A percentile compares a stretch with the other conserved stretches of the same genome.
phyloP scores from a whole-genome alignment of 2,888 invertebrate species.

The Alitta virens region DNA sequence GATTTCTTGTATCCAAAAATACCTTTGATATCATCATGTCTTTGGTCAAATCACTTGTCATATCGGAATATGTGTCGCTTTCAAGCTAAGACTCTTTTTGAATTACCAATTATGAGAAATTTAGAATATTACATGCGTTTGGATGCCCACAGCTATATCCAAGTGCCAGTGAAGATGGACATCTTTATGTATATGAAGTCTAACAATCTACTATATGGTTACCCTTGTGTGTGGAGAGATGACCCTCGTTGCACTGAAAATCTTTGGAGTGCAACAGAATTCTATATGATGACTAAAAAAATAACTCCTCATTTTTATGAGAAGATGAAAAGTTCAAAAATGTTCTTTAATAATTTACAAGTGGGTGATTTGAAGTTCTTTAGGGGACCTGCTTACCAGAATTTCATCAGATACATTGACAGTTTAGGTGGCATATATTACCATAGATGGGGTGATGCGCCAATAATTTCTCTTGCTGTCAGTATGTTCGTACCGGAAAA shows the following conservation, averaged over 20 bases:
- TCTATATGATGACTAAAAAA: slow-evolving; percentile 13
- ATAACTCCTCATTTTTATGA: slow-evolving; percentile 16
- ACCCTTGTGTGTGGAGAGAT: slow-evolving; percentile 19
- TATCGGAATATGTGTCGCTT: slow-evolving; percentile 34
- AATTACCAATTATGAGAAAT: slow-evolving; percentile 21
- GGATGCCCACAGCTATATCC: slow-evolving; percentile 30
- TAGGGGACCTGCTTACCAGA: slow-evolving; percentile 19
- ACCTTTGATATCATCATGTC: too few species aligned
- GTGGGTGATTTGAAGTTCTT: slow-evolving; percentile 22
- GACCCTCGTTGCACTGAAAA: slow-evolving; percentile 13
- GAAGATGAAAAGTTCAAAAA: slow-evolving; percentile 14
- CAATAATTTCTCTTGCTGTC: slow-evolving; percentile 29
- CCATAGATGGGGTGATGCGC: slow-evolving; percentile 33
- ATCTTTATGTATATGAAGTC: slow-evolving; percentile 26
- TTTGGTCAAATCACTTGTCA: slow-evolving; percentile 18
- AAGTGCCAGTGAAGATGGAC: slow-evolving; percentile 23
- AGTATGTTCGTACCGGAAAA: slow-evolving; percentile 23
- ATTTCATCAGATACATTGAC: slow-evolving; percentile 26
- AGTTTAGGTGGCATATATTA: slow-evolving; percentile 28
- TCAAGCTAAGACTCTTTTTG: slow-evolving; percentile 27
- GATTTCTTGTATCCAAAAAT: too few species aligned
- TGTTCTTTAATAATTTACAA: slow-evolving; percentile 33
- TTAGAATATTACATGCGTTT: slow-evolving; percentile 31
- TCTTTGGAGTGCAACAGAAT: slow-evolving; percentile 24
- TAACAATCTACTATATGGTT: slow-evolving; percentile 25